Conservation (phyloP, 2,888 invertebrate genomes). For the Mythimna vitellina region DNA sequence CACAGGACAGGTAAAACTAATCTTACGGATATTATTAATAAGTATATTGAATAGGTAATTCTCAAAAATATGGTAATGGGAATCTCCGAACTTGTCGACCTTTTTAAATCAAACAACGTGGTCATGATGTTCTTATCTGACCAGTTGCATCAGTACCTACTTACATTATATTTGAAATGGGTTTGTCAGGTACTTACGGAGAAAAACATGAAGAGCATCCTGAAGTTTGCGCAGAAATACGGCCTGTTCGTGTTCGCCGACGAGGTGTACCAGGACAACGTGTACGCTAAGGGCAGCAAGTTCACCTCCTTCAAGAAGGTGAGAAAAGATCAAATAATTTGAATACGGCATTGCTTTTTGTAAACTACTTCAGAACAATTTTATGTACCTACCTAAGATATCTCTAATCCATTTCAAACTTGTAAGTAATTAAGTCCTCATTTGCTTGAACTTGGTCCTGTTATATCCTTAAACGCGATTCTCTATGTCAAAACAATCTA, state of each 20-base stretch:
- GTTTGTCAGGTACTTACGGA: conserved; percentile 93
- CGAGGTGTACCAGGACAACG: conserved; percentile 99
- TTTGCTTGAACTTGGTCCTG: too few relatives aligned
- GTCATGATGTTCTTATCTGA: not conserved
- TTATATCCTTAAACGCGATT: too few relatives aligned
- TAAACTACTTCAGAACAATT: not conserved
- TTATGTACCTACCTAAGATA: too few relatives aligned
- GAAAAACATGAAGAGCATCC: conserved; percentile 96
- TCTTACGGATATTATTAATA: not conserved
- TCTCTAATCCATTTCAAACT: too few relatives aligned
- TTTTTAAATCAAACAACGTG: not conserved
- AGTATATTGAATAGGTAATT: too few relatives aligned
- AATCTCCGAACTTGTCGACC: too few relatives aligned
- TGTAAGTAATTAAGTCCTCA: too few relatives aligned
- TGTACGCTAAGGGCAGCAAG: conserved; percentile 96
- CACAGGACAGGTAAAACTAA: conserved; percentile 97
- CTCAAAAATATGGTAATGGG: not conserved
- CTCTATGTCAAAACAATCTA: too few relatives aligned
- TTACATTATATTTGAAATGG: not conserved
- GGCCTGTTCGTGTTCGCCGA: conserved; percentile 97
- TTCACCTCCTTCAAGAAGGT: conserved; percentile 99
- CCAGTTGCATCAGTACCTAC: not conserved
- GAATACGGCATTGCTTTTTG: not conserved
- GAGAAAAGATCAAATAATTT: not conserved
- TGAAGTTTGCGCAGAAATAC: conserved; percentile 97